phyloP scores from a whole-genome alignment of 1,140 invertebrate species.

The Heterodera schachtii region DNA sequence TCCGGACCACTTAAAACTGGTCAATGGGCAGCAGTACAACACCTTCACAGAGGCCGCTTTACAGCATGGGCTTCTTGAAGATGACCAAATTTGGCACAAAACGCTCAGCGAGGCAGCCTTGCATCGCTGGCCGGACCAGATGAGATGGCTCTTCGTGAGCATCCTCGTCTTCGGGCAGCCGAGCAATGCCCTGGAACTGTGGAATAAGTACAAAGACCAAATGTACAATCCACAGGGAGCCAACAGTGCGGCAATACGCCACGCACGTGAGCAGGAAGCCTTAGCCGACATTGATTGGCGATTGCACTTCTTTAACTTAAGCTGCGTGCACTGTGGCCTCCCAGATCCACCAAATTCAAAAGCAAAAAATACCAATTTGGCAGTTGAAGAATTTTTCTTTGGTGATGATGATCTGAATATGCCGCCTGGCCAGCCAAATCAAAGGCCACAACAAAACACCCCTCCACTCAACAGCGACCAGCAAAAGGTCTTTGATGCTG shows the following conservation, averaged over 20 bases:
- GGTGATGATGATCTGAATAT: background rate
- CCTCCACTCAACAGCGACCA: background rate
- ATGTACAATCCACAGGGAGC: slow-evolving; percentile 13
- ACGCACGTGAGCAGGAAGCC: no score
- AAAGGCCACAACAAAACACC: no score
- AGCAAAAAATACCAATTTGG: background rate
- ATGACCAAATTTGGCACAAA: no score
- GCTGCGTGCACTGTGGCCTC: background rate
- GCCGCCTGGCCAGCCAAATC: background rate
- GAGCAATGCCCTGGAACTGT: background rate
- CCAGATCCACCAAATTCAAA: background rate
- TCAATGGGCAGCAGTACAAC: no score
- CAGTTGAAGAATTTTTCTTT: background rate
- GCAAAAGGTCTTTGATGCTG: background rate
- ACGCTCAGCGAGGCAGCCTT: background rate
- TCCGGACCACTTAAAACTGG: no score
- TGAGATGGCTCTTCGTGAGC: slow-evolving; percentile 4
- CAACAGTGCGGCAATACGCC: no score
- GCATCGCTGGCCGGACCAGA: background rate
- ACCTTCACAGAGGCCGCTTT: no score
- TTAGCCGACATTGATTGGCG: no score
- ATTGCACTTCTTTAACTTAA: background rate
- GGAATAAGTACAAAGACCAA: slow-evolving; percentile 9
- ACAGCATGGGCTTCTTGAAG: no score
- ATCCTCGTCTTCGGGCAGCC: slow-evolving; percentile 6